These are phyloP conservation scores for Brachionus rotundiformis DNA, from an alignment of 1,140 invertebrate genomes.

Conservation along the genomic window DNA sequence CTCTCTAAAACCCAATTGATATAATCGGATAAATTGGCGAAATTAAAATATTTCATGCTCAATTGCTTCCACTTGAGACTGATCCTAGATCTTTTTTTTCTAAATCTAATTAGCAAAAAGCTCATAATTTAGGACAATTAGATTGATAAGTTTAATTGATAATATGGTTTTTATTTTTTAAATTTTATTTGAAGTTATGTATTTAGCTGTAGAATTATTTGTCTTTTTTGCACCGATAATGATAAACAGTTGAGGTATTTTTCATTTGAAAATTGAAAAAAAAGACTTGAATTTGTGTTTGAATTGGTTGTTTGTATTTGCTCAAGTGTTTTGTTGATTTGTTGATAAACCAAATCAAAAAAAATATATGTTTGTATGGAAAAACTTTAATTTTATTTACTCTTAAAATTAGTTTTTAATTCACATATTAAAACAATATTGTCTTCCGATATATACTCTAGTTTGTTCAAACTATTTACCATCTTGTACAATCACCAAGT, in stretches of 20 bases:
- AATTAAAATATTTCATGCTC: not conserved
- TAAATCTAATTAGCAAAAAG: not conserved
- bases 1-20: not conserved
- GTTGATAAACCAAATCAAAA: constrained; percentile 42
- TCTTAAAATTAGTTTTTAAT: constrained; percentile 49
- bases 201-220: not conserved
- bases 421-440: constrained; percentile 51
- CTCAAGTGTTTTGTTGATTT: constrained; percentile 49
- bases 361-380: constrained; percentile 19
- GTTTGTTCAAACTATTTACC: not conserved
- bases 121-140: too few relatives aligned
- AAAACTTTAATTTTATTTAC: constrained; percentile 35
- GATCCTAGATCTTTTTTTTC: not conserved
- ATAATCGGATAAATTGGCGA: not conserved
- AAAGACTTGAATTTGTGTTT: constrained; percentile 14
- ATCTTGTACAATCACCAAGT: not conserved
- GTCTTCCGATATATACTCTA: constrained; percentile 22
- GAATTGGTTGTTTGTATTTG: constrained; percentile 36
- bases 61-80: not conserved
- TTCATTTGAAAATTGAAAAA: not conserved
- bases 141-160: too few relatives aligned
- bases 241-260: constrained; percentile 24
- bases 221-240: not conserved
- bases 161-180: too few relatives aligned
- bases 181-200: too few relatives aligned